Conservation (phyloP, 2,797 vertebrate species). For the Orientallactaga sibirica region DNA sequence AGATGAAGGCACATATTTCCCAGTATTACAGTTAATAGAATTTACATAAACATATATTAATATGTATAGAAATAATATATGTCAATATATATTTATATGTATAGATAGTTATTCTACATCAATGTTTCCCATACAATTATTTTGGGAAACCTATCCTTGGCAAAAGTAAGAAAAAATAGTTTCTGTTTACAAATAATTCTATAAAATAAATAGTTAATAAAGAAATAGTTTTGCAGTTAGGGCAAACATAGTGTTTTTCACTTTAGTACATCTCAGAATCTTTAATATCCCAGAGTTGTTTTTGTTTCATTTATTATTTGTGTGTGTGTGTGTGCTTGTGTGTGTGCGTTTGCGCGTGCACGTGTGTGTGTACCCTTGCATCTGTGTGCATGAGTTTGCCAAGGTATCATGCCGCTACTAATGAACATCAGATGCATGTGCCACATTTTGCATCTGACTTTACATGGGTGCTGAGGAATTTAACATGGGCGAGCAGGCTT, state of each 20-base stretch:
- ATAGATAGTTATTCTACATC: background rate
- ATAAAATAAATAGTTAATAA: background rate
- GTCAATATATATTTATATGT: background rate
- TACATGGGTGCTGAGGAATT: too few species aligned
- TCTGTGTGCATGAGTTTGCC: too few species aligned
- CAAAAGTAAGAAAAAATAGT: slow-evolving; percentile 7
- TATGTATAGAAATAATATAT: background rate
- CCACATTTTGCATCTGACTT: too few species aligned
- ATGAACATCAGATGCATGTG: too few species aligned
- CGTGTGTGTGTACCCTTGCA: too few species aligned
- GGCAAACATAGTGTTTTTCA: background rate
- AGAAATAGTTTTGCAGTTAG: background rate
- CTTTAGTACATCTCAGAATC: background rate
- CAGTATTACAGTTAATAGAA: background rate
- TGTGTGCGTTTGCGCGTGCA: too few species aligned
- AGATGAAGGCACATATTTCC: background rate
- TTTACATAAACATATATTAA: background rate
- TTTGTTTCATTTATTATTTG: too few species aligned
- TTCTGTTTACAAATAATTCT: background rate
- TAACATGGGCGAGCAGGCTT: too few species aligned
- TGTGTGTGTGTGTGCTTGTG: too few species aligned
- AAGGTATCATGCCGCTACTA: too few species aligned
- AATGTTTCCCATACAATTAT: background rate
- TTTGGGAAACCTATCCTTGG: slow-evolving; percentile 5
- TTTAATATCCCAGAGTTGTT: background rate